Evolutionary conservation across 2,797 vertebrate genomes (phyloP).

Genomic region (Betta splendens): DNA sequence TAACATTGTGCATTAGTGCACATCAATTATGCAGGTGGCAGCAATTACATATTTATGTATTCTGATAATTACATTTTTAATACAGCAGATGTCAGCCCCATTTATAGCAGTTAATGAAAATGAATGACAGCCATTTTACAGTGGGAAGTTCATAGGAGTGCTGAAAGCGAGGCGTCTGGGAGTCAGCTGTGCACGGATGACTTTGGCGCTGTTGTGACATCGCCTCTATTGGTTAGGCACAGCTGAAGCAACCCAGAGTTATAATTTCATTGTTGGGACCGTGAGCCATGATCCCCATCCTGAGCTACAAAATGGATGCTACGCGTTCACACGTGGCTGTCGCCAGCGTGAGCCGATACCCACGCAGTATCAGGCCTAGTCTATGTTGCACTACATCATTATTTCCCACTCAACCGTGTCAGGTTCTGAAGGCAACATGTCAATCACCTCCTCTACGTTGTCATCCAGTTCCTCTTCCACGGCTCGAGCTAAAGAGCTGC

Average conservation of each 20-base stretch:
- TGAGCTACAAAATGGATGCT: constrained; percentile 38
- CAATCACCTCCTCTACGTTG: constrained; percentile 20
- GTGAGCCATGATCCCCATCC: constrained; percentile 43
- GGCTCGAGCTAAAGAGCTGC: constrained; percentile 26
- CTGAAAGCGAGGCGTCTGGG: constrained; percentile 27
- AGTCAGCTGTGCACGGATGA: constrained; percentile 21
- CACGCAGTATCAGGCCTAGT: constrained; percentile 6
- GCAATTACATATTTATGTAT: constrained; percentile 83
- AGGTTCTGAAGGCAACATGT: constrained; percentile 30
- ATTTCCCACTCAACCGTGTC: constrained; percentile 24
- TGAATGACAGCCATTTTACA: constrained; percentile 73
- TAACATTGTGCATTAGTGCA: constrained; percentile 72
- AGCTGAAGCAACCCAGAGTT: constrained; percentile 45
- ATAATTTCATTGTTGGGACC: constrained; percentile 51
- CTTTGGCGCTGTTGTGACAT: constrained; percentile 29
- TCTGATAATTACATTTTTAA: constrained; percentile 84
- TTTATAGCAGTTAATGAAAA: constrained; percentile 80
- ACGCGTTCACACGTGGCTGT: constrained; percentile 18
- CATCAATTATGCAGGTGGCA: constrained; percentile 81
- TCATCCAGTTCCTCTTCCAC: constrained; percentile 15
- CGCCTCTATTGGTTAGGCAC: constrained; percentile 56
- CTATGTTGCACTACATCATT: constrained; percentile 31
- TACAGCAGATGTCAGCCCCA: constrained; percentile 79
- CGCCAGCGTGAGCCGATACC: constrained; percentile 14
- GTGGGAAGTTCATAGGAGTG: constrained; percentile 36